Conservation (phyloP, 2,888 invertebrate species). For the Axea sp. region DNA sequence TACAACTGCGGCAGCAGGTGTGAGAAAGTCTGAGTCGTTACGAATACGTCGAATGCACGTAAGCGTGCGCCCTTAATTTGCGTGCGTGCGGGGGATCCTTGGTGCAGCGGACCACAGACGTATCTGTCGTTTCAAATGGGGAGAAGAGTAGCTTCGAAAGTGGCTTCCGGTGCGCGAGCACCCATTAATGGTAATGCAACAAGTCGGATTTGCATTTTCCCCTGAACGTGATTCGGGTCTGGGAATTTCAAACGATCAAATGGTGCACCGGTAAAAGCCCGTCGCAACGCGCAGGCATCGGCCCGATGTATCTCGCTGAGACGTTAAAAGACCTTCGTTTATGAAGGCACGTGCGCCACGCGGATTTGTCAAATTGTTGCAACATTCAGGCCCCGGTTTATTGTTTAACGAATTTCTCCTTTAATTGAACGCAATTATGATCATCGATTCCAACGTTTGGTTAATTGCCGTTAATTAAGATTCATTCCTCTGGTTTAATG, state of each 20-base stretch:
- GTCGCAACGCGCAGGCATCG: constrained; percentile 29
- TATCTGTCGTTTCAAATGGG: neutral
- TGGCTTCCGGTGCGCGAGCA: constrained; percentile 35
- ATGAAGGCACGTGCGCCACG: constrained; percentile 41
- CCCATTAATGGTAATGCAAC: constrained; percentile 48
- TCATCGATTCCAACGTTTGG: constrained; percentile 2
- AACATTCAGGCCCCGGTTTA: neutral
- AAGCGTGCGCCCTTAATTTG: constrained; percentile 33
- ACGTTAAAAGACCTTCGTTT: constrained; percentile 23
- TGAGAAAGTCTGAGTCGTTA: constrained; percentile 7
- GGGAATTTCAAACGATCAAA: constrained; percentile 39
- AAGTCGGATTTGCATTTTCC: constrained; percentile 55
- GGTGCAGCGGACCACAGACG: constrained; percentile 23
- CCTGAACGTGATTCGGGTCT: constrained; percentile 30
- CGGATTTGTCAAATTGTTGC: constrained; percentile 24
- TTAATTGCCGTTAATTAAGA: constrained; percentile 27
- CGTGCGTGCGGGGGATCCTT: constrained; percentile 25
- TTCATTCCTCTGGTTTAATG: neutral
- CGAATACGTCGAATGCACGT: constrained; percentile 28
- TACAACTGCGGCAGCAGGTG: constrained; percentile 22
- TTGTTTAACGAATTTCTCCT: constrained; percentile 15
- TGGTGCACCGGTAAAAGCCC: constrained; percentile 30
- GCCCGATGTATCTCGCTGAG: neutral
- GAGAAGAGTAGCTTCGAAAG: constrained; percentile 7
- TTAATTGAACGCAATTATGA: constrained; percentile 16